Base-by-base conservation (phyloP, 2,797 vertebrate species). In the Takifugu rubripes region DNA sequence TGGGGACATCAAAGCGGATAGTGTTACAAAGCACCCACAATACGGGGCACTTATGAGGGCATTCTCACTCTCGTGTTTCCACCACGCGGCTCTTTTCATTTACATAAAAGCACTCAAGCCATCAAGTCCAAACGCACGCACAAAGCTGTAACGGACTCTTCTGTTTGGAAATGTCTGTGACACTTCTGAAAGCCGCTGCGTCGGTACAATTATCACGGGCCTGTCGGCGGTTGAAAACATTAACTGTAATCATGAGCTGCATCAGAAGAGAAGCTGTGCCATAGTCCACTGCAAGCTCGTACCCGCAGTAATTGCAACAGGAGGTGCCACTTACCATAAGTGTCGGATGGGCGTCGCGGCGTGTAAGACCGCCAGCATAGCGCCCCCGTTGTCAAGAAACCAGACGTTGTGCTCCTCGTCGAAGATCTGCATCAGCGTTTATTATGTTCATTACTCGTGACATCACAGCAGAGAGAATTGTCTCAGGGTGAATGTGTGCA, bases 371-470 rank as follows among this genome's bases (percentile, higher is more conserved):
- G 96, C 96, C 70, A 98, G 92, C 61, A 99, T 86, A 60, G 95
- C 94, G 6, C 96, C 96, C 59, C 96, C 96, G 70, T 95, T 94
- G 86, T 99, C 96, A 78, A 99, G 92, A 79, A 97, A 99, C 95
- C 95, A 97, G 59, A 99, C 88, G 3, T 94, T 95, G 88, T 96
- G 93, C 57, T 98, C 94, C 77, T 98, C 95, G 57, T 98, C 94
- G 48, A 99, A 98, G 73, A 97, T 93, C 96, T 99, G 84, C 40
- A 62, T 26, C 4, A 5, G 58, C n/a, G 46, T 40, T 14, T 14
- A 14, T 40, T 14, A 40, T 12, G 21, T 21, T 21, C 21, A 21
- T 21, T 21, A 40, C 3, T 40, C 11, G 36, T 40, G 11, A 14
- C 12, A 3, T 11, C 33, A 8, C 33, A 33, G 33, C 31, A 8